These are phyloP conservation scores for Leptodactylus fuscus DNA, from an alignment of 2,113 vertebrate species.

Conservation along the genomic window DNA sequence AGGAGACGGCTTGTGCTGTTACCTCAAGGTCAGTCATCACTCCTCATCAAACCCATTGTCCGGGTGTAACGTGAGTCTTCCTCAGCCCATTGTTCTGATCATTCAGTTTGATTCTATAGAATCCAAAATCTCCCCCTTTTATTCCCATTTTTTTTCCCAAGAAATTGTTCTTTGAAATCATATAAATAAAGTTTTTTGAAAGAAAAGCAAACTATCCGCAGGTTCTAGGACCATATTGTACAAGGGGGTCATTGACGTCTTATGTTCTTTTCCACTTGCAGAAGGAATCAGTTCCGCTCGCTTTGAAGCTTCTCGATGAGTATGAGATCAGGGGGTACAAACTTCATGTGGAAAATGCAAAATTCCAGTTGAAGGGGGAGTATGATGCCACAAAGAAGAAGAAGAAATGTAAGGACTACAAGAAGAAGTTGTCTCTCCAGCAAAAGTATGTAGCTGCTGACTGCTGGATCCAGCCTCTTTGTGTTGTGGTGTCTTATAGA, in stretches of 20 bases:
- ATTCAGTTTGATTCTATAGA: too few species aligned
- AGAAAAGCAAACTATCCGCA: too few species aligned
- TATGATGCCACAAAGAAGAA: constrained; percentile 95
- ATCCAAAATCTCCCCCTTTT: too few species aligned
- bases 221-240: too few species aligned
- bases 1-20: constrained; percentile 96
- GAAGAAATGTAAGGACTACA: constrained; percentile 95
- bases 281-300: constrained; percentile 92
- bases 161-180: too few species aligned
- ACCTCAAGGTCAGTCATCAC: constrained; percentile 86
- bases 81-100: not conserved
- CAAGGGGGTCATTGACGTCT: too few species aligned
- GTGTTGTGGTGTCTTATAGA: not conserved
- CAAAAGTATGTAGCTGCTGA: constrained; percentile 83
- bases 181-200: too few species aligned
- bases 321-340: constrained; percentile 90
- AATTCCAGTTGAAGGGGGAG: constrained; percentile 91
- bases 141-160: too few species aligned
- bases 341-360: constrained; percentile 90
- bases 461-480: constrained; percentile 5
- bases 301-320: constrained; percentile 90
- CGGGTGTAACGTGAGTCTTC: not conserved
- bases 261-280: constrained; percentile 66
- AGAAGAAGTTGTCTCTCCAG: constrained; percentile 88
- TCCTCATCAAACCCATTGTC: not conserved